Evolutionary conservation across 2,888 invertebrate species (phyloP), one percentile per base, ranked within the genome.

Genomic region (Globia sparganii): DNA sequence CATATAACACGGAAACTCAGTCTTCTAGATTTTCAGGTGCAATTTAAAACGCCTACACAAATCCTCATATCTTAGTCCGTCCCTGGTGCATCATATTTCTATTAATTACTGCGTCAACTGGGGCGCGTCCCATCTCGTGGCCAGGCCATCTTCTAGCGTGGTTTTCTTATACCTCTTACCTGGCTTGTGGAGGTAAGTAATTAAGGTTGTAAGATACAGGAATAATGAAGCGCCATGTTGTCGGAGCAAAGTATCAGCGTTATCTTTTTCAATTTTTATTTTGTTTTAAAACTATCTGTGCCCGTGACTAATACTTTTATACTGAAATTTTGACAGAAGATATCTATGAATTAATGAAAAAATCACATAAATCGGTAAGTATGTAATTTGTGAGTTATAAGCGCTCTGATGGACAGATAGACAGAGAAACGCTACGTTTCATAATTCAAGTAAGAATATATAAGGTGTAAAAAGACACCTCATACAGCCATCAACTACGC

Each of bases 31-130:
- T n/a, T 40, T 34, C 2, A 28, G 0, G 21, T 21, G 37, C 18
- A 46, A 59, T 75, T 4, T 46, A 8, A 34, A 80, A 65, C 37
- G 59, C 76, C 43, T 81, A 5, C n/a, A n/a, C 0, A 71, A 71
- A 73, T 25, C 11, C 5, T 31, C 1, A 58, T 62, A 69, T 28
- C 74, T 28, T 37, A 89, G 74, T 93, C 34, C 92, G 76, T n/a
- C 90, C 85, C 94, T 93, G 93, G 72, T 56, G 75, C 86, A 74
- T 86, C 90, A 93, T 94, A 94, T 93, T 94, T 91, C 92, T 93
- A 94, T 94, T 94, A 95, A 95, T 95, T 95, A 95, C 90, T 78
- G 90, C 89, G 92, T 89, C 92, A 94, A 94, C 94, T 95, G 88
- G 94, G 93, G 94, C 95, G 91, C 89, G 86, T 87, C 86, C 89